Evolutionary conservation across 2,888 invertebrate species (phyloP).

Genomic region (Emmelina monodactyla): DNA sequence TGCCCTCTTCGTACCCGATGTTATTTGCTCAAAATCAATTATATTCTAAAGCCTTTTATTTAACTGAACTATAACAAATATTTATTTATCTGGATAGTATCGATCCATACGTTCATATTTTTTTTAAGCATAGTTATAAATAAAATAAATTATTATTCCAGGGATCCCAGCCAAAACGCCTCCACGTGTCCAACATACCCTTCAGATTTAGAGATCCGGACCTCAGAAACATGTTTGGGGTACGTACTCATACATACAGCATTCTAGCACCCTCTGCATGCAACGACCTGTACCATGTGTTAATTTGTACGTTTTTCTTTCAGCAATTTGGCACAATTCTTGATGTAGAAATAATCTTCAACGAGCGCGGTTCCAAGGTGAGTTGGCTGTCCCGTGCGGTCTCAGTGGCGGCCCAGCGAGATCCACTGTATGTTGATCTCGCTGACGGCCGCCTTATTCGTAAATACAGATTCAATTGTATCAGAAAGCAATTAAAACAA

Average conservation of each 20-base stretch:
- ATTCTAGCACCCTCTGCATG: slow-evolving; percentile 10
- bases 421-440: background rate
- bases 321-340: slow-evolving; percentile 99
- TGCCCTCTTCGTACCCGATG: no score
- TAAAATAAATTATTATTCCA: slow-evolving; percentile 19
- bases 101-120: no score
- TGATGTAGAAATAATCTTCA: slow-evolving; percentile 99
- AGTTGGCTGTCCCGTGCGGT: slow-evolving; percentile 60
- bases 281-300: slow-evolving; percentile 11
- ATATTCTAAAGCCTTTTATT: no score
- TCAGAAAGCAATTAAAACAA: background rate
- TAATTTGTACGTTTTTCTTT: slow-evolving; percentile 66
- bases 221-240: slow-evolving; percentile 97
- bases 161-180: slow-evolving; percentile 84
- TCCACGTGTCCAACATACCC: slow-evolving; percentile 99
- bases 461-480: background rate
- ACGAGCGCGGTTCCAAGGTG: slow-evolving; percentile 99
- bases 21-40: no score
- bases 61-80: no score
- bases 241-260: slow-evolving; percentile 63
- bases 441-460: slow-evolving; percentile 2
- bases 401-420: background rate
- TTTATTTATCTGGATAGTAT: no score
- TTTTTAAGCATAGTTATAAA: no score
- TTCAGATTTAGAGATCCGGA: slow-evolving; percentile 99